These are phyloP conservation scores for Pteronotus mesoamericanus DNA, from an alignment of 2,797 vertebrate species.

Conservation along the genomic window DNA sequence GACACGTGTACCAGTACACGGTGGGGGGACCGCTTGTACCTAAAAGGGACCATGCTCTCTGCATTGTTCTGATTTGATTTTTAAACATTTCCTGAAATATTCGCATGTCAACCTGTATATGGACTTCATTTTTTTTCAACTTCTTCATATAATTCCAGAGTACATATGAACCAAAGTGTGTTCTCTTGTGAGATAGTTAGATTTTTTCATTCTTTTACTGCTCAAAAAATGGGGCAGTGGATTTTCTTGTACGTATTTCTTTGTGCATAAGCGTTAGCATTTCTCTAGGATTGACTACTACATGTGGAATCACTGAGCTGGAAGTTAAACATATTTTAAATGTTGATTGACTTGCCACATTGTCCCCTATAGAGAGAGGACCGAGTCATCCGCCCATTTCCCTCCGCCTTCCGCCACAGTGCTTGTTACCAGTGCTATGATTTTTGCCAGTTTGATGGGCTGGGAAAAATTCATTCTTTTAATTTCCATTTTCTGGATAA, in stretches of 20 bases:
- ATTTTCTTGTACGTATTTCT: neutral
- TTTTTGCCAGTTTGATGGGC: neutral
- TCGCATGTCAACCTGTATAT: neutral
- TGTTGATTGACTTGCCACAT: neutral
- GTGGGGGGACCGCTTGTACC: neutral
- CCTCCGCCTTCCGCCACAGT: too few species aligned
- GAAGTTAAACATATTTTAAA: neutral
- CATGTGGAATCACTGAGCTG: neutral
- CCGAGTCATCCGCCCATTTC: neutral
- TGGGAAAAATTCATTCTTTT: neutral
- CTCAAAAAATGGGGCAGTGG: neutral
- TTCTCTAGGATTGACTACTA: neutral
- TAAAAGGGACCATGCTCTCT: neutral
- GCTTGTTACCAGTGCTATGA: neutral
- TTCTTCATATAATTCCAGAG: neutral
- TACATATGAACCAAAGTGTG: neutral
- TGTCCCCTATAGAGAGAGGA: neutral
- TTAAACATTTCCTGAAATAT: neutral
- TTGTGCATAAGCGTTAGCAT: neutral
- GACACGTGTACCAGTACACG: neutral
- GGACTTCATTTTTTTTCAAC: neutral
- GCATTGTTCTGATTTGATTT: neutral
- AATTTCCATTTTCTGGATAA: neutral
- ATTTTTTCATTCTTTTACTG: neutral
- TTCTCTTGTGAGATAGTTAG: neutral